phyloP scores from a whole-genome alignment of 1,140 invertebrate genomes.

The Drosophila novamexicana region DNA sequence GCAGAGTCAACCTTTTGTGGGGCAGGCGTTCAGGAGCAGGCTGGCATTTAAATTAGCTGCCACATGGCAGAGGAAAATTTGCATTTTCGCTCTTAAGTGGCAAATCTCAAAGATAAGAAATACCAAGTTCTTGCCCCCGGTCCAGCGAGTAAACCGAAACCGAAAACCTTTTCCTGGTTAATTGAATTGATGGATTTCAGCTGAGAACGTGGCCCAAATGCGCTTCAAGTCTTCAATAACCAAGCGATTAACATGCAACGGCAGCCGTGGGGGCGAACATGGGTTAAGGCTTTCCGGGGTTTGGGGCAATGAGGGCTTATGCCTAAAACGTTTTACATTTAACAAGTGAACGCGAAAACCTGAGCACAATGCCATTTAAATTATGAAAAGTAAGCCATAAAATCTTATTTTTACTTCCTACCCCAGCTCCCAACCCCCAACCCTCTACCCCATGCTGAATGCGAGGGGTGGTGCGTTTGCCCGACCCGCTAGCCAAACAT shows the following conservation, averaged over 20 bases:
- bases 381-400: constrained; percentile 83
- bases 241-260: constrained; percentile 9
- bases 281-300: background rate
- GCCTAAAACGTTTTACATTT: constrained; percentile 62
- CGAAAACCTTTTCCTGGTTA: constrained; percentile 59
- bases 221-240: constrained; percentile 43
- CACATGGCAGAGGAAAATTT: constrained; percentile 51
- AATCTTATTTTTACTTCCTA: constrained; percentile 79
- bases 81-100: constrained; percentile 70
- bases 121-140: background rate
- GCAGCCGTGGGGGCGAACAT: background rate
- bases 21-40: background rate
- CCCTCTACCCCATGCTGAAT: background rate
- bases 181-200: constrained; percentile 78
- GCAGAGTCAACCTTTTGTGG: constrained; percentile 30
- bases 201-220: constrained; percentile 50
- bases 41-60: constrained; percentile 71
- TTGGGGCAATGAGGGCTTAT: background rate
- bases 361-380: constrained; percentile 61
- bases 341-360: constrained; percentile 33
- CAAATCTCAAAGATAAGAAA: constrained; percentile 52
- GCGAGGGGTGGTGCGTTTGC: constrained; percentile 20
- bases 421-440: background rate
- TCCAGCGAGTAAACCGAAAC: constrained; percentile 11
- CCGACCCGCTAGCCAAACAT: background rate